Conservation (phyloP, 2,797 vertebrate species). For the Brachymystax lenok region DNA sequence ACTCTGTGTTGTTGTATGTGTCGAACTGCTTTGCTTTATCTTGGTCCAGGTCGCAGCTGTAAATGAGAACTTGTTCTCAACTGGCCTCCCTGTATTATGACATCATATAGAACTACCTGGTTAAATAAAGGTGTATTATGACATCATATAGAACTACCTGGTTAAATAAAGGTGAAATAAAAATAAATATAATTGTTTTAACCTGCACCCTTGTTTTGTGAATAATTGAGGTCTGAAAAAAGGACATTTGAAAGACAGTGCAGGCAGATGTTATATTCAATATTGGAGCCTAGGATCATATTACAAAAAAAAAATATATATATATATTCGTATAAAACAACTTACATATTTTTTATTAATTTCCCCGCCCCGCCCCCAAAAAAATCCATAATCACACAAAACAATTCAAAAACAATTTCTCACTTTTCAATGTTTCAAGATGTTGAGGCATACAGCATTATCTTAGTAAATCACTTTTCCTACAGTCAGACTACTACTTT, state of each 20-base stretch:
- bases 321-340: background rate
- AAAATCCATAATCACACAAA: background rate
- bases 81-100: no score
- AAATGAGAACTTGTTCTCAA: no score
- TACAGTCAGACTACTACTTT: background rate
- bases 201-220: background rate
- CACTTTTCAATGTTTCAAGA: background rate
- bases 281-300: background rate
- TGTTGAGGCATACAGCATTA: background rate
- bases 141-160: no score
- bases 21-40: no score
- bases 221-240: background rate
- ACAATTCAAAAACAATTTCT: background rate
- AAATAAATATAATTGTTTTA: no score
- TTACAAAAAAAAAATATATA: slow-evolving; percentile 11
- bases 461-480: background rate
- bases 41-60: no score
- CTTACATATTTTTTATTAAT: background rate
- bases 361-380: no score
- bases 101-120: no score
- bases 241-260: background rate
- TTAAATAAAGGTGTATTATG: no score
- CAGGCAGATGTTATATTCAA: background rate
- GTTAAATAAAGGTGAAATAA: no score
- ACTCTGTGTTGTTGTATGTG: no score